Evolutionary conservation across 2,888 invertebrate genomes (phyloP), one percentile per base, ranked within the genome.

Genomic region (Actias luna): DNA sequence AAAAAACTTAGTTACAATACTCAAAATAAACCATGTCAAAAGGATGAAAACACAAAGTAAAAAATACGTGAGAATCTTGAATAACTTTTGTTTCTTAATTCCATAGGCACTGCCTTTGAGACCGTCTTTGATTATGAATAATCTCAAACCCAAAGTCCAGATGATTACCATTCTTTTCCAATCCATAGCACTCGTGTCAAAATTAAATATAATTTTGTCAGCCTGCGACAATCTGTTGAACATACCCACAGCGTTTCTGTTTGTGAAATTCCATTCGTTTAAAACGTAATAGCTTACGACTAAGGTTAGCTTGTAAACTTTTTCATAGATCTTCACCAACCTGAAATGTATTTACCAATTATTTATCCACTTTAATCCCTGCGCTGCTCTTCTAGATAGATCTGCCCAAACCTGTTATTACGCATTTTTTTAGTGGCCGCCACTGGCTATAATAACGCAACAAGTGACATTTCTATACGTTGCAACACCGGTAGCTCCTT

Each of bases 291-390:
- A 66, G 0, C 64, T 31, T 5, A 67, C 25, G 0, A 66, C 52
- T 0, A 63, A 5, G 0, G 68, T 64, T 36, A 77, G 57, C 18
- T 72, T 74, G 39, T 69, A 69, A 0, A 73, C 66, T 57, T 67
- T 74, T 0, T 67, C 67, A 63, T 82, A 82, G 7, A 75, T 68
- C 46, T 75, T 67, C 0, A 76, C 66, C 8, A 80, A 65, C 27
- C 78, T 78, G 73, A 29, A 65, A 8, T 42, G 42, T 18, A 18
- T 7, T 18, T 42, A n/a, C n/a, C n/a, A n/a, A n/a, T 42, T 18
- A 42, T 42, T 18, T 18, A 42, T 5, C 35, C 7, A 12, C 1
- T 35, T 12, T 35, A 35, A 2, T n/a, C n/a, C n/a, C n/a, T n/a
- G n/a, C n/a, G n/a, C n/a, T n/a, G 35, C 5, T 35, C 5, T 7